A percentile compares a stretch with the other conserved stretches of the same genome.
These are phyloP conservation scores for Tetragnatha montana DNA, from an alignment of 2,888 invertebrate genomes.

Conservation along the genomic window DNA sequence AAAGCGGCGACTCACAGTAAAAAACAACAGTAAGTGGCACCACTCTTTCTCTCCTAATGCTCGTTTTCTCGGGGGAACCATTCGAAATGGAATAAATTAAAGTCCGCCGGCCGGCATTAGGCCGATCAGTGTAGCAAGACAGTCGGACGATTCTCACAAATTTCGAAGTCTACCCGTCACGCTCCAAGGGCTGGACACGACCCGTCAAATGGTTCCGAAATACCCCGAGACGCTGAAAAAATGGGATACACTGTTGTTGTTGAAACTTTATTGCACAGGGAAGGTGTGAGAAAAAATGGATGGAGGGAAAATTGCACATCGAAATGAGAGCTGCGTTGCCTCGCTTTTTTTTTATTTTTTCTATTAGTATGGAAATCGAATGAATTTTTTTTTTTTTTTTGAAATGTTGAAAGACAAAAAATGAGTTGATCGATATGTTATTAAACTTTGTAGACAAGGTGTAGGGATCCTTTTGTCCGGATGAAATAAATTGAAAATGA, in stretches of 20 bases:
- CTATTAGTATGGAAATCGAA: neutral
- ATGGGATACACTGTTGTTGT: conserved; percentile 18
- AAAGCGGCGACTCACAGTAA: too few species aligned
- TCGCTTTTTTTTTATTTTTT: neutral
- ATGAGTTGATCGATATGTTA: too few species aligned
- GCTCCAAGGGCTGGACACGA: conserved; percentile 27
- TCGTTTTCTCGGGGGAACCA: conserved; percentile 2
- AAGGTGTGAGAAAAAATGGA: conserved; percentile 3
- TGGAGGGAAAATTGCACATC: neutral
- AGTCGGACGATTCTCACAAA: neutral
- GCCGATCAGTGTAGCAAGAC: conserved; percentile 43
- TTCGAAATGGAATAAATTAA: conserved; percentile 38
- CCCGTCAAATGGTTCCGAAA: conserved; percentile 36
- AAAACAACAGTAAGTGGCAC: too few species aligned
- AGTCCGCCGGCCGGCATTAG: conserved; percentile 24
- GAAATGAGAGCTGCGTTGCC: neutral
- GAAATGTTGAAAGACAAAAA: neutral
- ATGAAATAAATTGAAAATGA: too few species aligned
- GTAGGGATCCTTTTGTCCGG: too few species aligned
- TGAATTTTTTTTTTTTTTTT: neutral
- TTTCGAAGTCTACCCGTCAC: conserved; percentile 11
- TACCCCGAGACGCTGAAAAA: conserved; percentile 28
- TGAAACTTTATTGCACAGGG: conserved; percentile 21
- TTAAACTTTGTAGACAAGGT: too few species aligned
- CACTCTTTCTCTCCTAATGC: neutral